These are phyloP conservation scores for Prenolepis imparis DNA, from an alignment of 2,888 invertebrate species.

Conservation along the genomic window DNA sequence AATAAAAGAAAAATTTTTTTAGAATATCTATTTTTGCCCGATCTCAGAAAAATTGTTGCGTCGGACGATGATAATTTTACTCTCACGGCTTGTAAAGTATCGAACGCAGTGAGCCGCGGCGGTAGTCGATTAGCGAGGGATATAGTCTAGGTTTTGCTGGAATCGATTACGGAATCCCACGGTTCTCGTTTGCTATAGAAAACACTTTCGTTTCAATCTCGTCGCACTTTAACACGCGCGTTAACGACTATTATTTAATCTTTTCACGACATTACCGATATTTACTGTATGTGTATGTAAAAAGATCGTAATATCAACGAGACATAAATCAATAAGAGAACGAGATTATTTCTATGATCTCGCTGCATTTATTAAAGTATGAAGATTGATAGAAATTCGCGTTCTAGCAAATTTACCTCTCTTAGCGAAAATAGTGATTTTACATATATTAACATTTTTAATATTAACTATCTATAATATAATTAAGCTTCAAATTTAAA, in stretches of 20 bases:
- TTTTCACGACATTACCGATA: background rate
- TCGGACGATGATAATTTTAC: slow-evolving; percentile 42
- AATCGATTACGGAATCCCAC: slow-evolving; percentile 58
- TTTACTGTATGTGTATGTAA: background rate
- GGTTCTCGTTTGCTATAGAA: slow-evolving; percentile 44
- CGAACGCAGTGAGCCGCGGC: slow-evolving; percentile 40
- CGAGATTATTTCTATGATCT: background rate
- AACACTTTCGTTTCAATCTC: slow-evolving; percentile 41
- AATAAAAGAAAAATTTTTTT: slow-evolving; percentile 5
- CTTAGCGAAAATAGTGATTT: background rate
- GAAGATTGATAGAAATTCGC: background rate
- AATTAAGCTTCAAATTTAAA: background rate
- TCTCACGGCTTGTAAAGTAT: slow-evolving; percentile 41
- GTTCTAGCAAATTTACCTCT: background rate
- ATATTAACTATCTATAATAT: background rate
- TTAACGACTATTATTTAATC: slow-evolving; percentile 1
- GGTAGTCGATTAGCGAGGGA: slow-evolving; percentile 50
- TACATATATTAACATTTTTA: background rate
- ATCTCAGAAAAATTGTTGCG: slow-evolving; percentile 37
- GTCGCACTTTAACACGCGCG: slow-evolving; percentile 15
- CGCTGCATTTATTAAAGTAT: background rate
- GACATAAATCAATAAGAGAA: background rate
- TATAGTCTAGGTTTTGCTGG: slow-evolving; percentile 38
- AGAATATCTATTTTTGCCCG: slow-evolving; percentile 32
- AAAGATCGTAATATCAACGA: background rate